phyloP scores from a whole-genome alignment of 2,797 vertebrate genomes.

The Micropoecilia bifurca region DNA sequence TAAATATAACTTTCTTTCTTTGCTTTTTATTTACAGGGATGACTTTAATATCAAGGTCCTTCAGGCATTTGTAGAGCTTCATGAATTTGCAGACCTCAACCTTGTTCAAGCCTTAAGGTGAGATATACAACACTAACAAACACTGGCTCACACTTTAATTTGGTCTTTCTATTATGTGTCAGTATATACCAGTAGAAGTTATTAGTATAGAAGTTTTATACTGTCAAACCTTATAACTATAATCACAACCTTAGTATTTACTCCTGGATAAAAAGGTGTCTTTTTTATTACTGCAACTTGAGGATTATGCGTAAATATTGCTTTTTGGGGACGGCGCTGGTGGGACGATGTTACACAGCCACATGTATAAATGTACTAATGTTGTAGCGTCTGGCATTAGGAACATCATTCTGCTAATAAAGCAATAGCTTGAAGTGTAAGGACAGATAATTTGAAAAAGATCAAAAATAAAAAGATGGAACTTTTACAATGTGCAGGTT shows the following conservation, averaged over 20 bases:
- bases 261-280: neutral
- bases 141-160: too few relatives aligned
- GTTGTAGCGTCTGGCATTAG: neutral
- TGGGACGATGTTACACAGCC: neutral
- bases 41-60: conserved; percentile 98
- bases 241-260: neutral
- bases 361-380: neutral
- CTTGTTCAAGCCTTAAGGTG: conserved; percentile 97
- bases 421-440: neutral
- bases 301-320: neutral
- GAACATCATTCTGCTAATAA: neutral
- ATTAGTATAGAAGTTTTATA: neutral
- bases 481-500: neutral
- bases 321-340: neutral
- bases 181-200: neutral
- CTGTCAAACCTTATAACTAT: neutral
- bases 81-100: conserved; percentile 98
- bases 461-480: neutral
- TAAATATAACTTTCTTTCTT: conserved; percentile 19
- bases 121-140: conserved; percentile 8
- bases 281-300: neutral
- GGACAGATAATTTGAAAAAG: neutral
- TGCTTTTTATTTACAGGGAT: conserved; percentile 79
- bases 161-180: neutral
- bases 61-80: conserved; percentile 96